Evolutionary conservation across 2,113 vertebrate genomes (phyloP), one percentile per base, ranked within the genome.

Genomic region (Rhynchopsitta pachyrhyncha): DNA sequence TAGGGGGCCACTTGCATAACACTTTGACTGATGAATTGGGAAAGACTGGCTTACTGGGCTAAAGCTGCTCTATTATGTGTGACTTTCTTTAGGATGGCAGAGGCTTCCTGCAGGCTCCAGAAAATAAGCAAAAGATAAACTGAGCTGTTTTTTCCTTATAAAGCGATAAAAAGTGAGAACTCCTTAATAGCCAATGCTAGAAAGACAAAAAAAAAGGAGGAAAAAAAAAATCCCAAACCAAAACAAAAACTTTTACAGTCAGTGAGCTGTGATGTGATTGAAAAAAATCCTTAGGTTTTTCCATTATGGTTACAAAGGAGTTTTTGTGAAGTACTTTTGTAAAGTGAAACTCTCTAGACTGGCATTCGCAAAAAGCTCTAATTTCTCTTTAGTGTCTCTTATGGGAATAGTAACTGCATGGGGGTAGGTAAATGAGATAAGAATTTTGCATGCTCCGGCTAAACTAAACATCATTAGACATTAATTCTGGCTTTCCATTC

Each of bases 1-100:
- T 98, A 98, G 98, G 98, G 98, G 98, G 98, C 97, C 97, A 97
- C 98, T 97, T 98, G 98, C 98, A 98, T 98, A 97, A 98, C 98
- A 98, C 96, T 97, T 97, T 97, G 97, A 98, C 97, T 98, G 97
- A 98, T 98, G 98, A 98, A 98, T 98, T 97, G 97, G 98, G 96
- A 97, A 96, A 97, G 96, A 97, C 97, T 96, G 97, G 98, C 98
- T 98, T 97, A 98, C 97, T 97, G 97, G 98, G 96, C 97, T 97
- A 98, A 98, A 98, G 96, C 97, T 97, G 97, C 97, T 98, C 97
- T 97, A 96, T 97, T 97, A 97, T 98, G 97, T 96, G 89, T 96
- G 97, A 95, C 96, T 98, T 98, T 97, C 97, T 97, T 97, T 97
- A 96, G 95, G 96, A 93, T 90, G 97, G 96, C 96, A 91, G 95